Evolutionary conservation across 2,888 invertebrate species (phyloP), one percentile per base, ranked within the genome.

Genomic region (Eilema depressum): DNA sequence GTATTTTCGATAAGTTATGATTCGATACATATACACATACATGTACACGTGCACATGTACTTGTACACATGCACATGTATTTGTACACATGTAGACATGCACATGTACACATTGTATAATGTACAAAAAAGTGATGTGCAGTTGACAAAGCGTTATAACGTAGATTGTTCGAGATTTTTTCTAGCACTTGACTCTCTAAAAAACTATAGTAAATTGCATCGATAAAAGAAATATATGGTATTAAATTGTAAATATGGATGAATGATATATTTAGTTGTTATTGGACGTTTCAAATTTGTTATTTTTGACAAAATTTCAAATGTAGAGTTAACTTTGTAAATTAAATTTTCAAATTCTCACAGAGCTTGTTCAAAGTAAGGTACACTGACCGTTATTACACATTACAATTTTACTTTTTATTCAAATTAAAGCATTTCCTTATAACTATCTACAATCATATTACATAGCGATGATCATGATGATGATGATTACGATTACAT

Each of bases 231-330:
- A 47, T 47, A 5, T 47, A 20, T 1, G 20, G 47, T 7, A 7
- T 47, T 47, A 17, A n/a, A 53, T n/a, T n/a, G 53, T 53, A 53
- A 53, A 53, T 53, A 53, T n/a, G 53, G 53, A n/a, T n/a, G 53
- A 53, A n/a, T n/a, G 53, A 53, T 10, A 53, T 8, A 53, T 41
- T 41, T 47, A 47, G 17, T 47, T 47, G 47, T 47, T 20, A 47
- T 0, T 53, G 1, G 53, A n/a, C 53, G 8, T 47, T 47, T n/a
- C 8, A 37, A n/a, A n/a, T 53, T 53, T 5, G 7, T n/a, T n/a
- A n/a, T n/a, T n/a, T n/a, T n/a, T 20, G 47, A 5, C 7, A 47
- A 41, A 17, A 17, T 17, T 41, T 41, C 41, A 41, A 17, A 37
- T 14, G 41, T 41, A 14, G 17, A 12, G 33, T 37, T 37, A 41